phyloP scores from a whole-genome alignment of 2,888 invertebrate genomes.

The Agelastica alni region DNA sequence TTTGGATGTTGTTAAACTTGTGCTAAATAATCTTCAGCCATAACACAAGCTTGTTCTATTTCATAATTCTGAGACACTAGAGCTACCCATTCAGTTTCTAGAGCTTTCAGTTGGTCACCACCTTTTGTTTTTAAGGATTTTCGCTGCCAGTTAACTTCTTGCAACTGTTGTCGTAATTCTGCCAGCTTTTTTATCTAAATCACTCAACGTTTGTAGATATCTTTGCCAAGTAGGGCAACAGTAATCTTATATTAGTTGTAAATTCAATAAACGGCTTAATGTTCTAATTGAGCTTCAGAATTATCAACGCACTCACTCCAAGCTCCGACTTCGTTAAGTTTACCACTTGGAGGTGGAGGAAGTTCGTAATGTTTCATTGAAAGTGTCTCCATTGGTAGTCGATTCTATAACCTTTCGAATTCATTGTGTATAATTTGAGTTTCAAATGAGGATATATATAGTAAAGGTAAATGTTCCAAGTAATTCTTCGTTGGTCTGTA shows the following conservation, averaged over 20 bases:
- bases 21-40: conserved; percentile 68
- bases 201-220: conserved; percentile 81
- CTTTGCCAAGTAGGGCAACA: conserved; percentile 90
- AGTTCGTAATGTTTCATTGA: conserved; percentile 98
- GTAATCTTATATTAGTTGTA: conserved; percentile 90
- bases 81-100: conserved; percentile 95
- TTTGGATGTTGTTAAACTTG: conserved; percentile 46
- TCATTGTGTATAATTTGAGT: conserved; percentile 88
- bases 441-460: conserved; percentile 86
- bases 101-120: conserved; percentile 81
- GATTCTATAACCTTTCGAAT: conserved; percentile 89
- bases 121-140: conserved; percentile 91
- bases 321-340: conserved; percentile 87
- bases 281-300: conserved; percentile 90
- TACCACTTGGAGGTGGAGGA: conserved; percentile 90
- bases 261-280: conserved; percentile 85
- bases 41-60: conserved; percentile 90
- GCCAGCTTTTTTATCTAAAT: conserved; percentile 75
- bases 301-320: conserved; percentile 97
- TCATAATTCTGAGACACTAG: conserved; percentile 97
- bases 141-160: conserved; percentile 94
- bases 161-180: conserved; percentile 76
- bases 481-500: conserved; percentile 99
- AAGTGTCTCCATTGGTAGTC: conserved; percentile 92
- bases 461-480: conserved; percentile 79